A percentile compares a stretch with the other conserved stretches of the same genome.
Conservation (phyloP, 2,888 invertebrate genomes). For the Tachystola acroxantha region DNA sequence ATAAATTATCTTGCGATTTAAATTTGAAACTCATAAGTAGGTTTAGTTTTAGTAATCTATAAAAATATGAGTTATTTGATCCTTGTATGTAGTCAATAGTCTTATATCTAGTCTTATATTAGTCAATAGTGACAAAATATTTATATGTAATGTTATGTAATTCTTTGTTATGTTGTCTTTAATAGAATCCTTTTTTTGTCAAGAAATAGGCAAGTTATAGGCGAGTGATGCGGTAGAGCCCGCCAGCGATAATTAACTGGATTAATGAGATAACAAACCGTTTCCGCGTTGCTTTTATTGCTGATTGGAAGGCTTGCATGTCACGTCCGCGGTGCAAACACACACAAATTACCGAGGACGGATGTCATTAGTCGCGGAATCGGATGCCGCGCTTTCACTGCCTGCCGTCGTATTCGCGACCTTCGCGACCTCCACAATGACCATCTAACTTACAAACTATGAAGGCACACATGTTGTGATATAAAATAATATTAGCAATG, state of each 20-base stretch:
- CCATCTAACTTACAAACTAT: background rate
- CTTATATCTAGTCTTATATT: too few species aligned
- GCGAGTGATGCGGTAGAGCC: background rate
- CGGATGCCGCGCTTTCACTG: constrained; percentile 31
- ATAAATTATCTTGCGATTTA: too few species aligned
- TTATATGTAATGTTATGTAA: too few species aligned
- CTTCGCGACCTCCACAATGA: constrained; percentile 25
- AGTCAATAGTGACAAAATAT: too few species aligned
- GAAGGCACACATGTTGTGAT: too few species aligned
- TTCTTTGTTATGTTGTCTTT: too few species aligned
- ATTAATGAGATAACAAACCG: constrained; percentile 21
- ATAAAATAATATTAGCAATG: too few species aligned
- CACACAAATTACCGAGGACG: background rate
- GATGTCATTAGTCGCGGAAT: background rate
- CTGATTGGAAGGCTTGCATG: constrained; percentile 21
- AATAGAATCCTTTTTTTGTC: constrained; percentile 3
- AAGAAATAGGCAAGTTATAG: background rate
- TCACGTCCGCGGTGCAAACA: constrained; percentile 6
- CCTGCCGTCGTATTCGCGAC: constrained; percentile 19
- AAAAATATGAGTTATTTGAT: too few species aligned
- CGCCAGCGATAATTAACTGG: constrained; percentile 17
- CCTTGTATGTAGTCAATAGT: too few species aligned
- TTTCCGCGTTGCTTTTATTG: constrained; percentile 26
- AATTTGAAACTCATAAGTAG: too few species aligned
- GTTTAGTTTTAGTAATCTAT: too few species aligned